Percentiles rank a stretch among this genome's conserved stretches.
phyloP scores from a whole-genome alignment of 2,888 invertebrate genomes.

The Alloplasta piceator region DNA sequence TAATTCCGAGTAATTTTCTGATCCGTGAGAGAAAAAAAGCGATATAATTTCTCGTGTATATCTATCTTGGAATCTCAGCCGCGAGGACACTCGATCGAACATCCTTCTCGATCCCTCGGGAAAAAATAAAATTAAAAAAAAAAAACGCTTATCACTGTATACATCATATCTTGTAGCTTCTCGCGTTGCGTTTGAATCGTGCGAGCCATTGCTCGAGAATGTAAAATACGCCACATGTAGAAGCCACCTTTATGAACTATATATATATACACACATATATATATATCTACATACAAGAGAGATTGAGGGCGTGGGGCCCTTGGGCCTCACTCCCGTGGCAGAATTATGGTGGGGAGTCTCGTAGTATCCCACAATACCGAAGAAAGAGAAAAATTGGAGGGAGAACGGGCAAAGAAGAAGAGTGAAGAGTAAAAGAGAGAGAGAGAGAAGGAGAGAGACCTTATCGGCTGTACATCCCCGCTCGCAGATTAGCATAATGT shows the following conservation, averaged over 20 bases:
- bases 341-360: conserved; percentile 68
- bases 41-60: neutral
- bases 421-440: conserved; percentile 25
- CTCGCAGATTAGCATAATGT: conserved; percentile 83
- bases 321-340: conserved; percentile 77
- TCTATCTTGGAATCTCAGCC: neutral
- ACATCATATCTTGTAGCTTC: neutral
- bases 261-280: conserved; percentile 22
- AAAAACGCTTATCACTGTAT: neutral
- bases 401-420: conserved; percentile 22
- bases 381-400: conserved; percentile 54
- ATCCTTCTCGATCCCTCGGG: neutral
- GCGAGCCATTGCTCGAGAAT: conserved; percentile 65
- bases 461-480: conserved; percentile 83
- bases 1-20: no score
- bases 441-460: conserved; percentile 63
- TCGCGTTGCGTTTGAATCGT: conserved; percentile 16
- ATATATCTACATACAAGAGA: conserved; percentile 69
- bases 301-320: conserved; percentile 82
- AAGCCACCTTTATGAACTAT: conserved; percentile 41
- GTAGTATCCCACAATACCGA: conserved; percentile 67
- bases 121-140: neutral
- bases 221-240: conserved; percentile 73
- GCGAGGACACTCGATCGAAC: neutral
- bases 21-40: no score